These are phyloP conservation scores for Cheilosia scutellata DNA, from an alignment of 2,888 invertebrate genomes.

Conservation along the genomic window DNA sequence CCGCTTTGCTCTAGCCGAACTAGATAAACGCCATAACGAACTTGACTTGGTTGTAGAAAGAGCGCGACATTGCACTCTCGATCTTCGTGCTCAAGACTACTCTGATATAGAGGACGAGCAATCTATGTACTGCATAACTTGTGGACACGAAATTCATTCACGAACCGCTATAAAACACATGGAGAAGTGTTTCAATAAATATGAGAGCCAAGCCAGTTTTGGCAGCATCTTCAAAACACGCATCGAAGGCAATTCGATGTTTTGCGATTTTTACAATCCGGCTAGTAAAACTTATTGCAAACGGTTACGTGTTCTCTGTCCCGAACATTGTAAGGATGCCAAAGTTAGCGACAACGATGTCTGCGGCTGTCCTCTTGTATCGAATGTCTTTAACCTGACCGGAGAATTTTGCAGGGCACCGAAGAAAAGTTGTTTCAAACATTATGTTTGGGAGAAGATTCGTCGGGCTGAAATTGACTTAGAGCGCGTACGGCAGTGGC, in stretches of 20 bases:
- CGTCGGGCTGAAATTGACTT: conserved; percentile 97
- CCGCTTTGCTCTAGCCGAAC: conserved; percentile 90
- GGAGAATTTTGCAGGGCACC: conserved; percentile 94
- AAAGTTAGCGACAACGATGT: conserved; percentile 94
- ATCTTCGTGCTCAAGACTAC: conserved; percentile 86
- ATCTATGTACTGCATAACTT: conserved; percentile 97
- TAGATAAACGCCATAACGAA: conserved; percentile 91
- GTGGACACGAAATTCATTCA: conserved; percentile 97
- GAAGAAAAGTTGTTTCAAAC: conserved; percentile 95
- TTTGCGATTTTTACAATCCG: conserved; percentile 98
- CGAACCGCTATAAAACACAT: conserved; percentile 97
- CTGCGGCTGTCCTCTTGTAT: conserved; percentile 96
- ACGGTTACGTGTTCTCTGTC: conserved; percentile 96
- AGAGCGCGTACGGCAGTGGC: conserved; percentile 96
- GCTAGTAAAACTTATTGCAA: conserved; percentile 97
- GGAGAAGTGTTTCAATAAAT: conserved; percentile 99
- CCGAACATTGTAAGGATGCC: conserved; percentile 98
- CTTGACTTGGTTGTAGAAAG: conserved; percentile 92
- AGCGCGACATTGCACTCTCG: conserved; percentile 89
- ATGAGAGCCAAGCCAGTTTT: conserved; percentile 98
- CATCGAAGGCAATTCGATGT: conserved; percentile 98
- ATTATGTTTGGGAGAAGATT: conserved; percentile 98
- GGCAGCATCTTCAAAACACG: conserved; percentile 97
- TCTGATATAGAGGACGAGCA: conserved; percentile 88
- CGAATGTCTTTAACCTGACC: conserved; percentile 92